Conservation (phyloP, 2,888 invertebrate species). For the Patella caerulea region DNA sequence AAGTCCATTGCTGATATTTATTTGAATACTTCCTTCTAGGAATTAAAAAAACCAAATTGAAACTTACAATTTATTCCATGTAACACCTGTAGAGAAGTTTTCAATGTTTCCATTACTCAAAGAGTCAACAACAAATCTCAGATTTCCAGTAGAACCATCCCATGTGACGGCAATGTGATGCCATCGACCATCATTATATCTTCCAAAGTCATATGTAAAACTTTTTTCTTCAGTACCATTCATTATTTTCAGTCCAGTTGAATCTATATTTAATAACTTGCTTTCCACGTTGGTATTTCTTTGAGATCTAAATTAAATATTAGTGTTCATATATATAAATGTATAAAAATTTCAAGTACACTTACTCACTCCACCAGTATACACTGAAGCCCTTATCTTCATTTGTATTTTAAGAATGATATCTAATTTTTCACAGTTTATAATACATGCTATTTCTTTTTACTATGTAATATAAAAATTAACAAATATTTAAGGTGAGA, state of each 20-base stretch:
- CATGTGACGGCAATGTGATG: constrained; percentile 49
- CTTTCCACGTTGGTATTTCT: background rate
- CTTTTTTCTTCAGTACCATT: background rate
- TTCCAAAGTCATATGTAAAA: background rate
- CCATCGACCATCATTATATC: constrained; percentile 56
- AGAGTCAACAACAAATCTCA: constrained; percentile 46
- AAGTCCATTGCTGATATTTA: too few species aligned
- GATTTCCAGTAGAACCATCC: constrained; percentile 35
- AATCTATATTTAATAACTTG: constrained; percentile 44
- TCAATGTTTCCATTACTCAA: constrained; percentile 26
- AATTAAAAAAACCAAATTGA: background rate
- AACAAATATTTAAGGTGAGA: too few species aligned
- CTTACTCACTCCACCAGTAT: too few species aligned
- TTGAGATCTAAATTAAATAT: background rate
- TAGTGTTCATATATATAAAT: too few species aligned
- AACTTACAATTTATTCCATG: constrained; percentile 27
- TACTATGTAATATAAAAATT: too few species aligned
- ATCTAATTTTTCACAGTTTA: too few species aligned
- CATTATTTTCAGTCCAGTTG: constrained; percentile 40
- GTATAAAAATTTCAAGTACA: too few species aligned
- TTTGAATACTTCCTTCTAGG: too few species aligned
- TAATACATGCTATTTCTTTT: too few species aligned
- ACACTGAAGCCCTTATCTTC: too few species aligned
- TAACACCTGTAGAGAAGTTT: constrained; percentile 19
- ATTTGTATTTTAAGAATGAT: too few species aligned